Evolutionary conservation across 1,140 invertebrate species (phyloP).

Genomic region (Theocolax elegans): DNA sequence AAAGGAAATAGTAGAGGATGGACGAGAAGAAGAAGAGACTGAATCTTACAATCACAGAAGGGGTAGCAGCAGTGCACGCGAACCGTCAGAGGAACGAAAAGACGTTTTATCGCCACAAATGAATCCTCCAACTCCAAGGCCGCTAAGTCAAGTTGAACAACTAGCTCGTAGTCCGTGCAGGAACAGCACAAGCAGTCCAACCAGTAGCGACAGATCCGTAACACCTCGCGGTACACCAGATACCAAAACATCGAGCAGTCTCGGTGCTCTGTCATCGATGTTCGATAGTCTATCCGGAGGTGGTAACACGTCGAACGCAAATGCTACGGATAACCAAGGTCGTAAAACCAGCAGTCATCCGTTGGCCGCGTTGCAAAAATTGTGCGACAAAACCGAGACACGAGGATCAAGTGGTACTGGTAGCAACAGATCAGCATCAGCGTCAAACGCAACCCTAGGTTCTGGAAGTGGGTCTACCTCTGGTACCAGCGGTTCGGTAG

Average conservation of each 20-base stretch:
- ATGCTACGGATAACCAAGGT: conserved; percentile 65
- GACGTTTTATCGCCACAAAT: conserved; percentile 67
- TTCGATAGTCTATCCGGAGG: conserved; percentile 82
- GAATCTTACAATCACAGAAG: conserved; percentile 51
- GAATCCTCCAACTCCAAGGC: conserved; percentile 69
- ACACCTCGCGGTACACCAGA: conserved; percentile 78
- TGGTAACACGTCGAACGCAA: conserved; percentile 60
- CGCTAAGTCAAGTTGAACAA: conserved; percentile 57
- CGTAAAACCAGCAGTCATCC: conserved; percentile 84
- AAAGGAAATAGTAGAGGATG: conserved; percentile 62
- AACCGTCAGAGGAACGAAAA: conserved; percentile 56
- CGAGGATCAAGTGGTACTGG: conserved; percentile 55
- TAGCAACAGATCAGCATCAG: conserved; percentile 48
- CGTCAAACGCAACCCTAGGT: conserved; percentile 42
- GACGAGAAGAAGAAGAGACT: conserved; percentile 60
- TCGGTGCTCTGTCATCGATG: conserved; percentile 90
- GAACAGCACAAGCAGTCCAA: conserved; percentile 75
- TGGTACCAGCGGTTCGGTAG: conserved; percentile 49
- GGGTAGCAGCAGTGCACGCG: conserved; percentile 52
- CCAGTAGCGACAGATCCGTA: conserved; percentile 78
- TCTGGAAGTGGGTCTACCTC: conserved; percentile 47
- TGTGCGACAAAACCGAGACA: conserved; percentile 93
- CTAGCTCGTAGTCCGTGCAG: conserved; percentile 70
- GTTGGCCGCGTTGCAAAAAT: conserved; percentile 90
- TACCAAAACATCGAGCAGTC: conserved; percentile 75